These are phyloP conservation scores for Melinopterus prodromus DNA, from an alignment of 2,888 invertebrate genomes.

Conservation along the genomic window DNA sequence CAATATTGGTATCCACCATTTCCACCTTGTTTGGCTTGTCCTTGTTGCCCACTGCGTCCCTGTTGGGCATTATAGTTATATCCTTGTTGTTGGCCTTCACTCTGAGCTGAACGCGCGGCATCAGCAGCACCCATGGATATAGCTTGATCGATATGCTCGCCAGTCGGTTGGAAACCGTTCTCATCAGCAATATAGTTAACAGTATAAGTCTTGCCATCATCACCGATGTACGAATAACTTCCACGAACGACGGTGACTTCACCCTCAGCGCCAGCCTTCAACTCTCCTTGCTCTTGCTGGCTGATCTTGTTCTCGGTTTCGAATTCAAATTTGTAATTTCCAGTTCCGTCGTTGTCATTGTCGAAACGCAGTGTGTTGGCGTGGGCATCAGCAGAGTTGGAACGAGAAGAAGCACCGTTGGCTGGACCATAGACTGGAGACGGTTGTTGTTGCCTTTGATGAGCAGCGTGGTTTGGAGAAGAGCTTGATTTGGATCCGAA, in stretches of 20 bases:
- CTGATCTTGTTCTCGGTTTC: slow-evolving; percentile 63
- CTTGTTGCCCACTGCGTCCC: neutral
- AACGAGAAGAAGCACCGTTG: neutral
- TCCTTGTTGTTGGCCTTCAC: slow-evolving; percentile 35
- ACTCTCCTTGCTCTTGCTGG: slow-evolving; percentile 57
- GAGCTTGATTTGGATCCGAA: neutral
- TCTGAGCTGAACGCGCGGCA: slow-evolving; percentile 46
- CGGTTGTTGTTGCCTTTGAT: neutral
- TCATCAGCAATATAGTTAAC: slow-evolving; percentile 63
- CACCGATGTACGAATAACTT: slow-evolving; percentile 63
- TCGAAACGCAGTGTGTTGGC: slow-evolving; percentile 55
- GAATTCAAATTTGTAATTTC: slow-evolving; percentile 56
- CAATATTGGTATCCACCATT: slow-evolving; percentile 4
- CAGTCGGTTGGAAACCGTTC: slow-evolving; percentile 59
- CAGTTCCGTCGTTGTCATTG: slow-evolving; percentile 63
- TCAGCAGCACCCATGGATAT: slow-evolving; percentile 17
- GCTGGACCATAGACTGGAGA: slow-evolving; percentile 19
- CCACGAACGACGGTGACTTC: slow-evolving; percentile 60
- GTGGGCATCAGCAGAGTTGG: slow-evolving; percentile 31
- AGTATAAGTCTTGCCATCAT: slow-evolving; percentile 61
- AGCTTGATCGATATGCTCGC: slow-evolving; percentile 32
- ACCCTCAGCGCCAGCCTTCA: slow-evolving; percentile 58
- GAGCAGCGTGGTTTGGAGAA: neutral
- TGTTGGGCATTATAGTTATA: neutral
- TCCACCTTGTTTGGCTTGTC: neutral